Evolutionary conservation across 2,888 invertebrate species (phyloP).

Genomic region (Synergus umbraculus): DNA sequence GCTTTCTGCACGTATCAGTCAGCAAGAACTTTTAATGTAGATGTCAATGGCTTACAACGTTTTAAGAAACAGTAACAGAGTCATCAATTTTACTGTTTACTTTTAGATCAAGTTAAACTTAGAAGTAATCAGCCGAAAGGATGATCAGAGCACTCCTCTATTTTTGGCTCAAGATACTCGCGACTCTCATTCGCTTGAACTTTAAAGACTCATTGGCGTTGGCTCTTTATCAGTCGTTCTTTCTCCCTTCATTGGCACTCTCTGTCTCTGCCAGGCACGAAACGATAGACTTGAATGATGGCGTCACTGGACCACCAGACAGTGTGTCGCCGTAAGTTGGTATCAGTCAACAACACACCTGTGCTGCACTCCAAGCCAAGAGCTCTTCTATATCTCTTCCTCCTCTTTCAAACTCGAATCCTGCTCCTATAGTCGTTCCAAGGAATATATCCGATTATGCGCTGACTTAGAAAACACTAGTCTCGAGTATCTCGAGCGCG

Average conservation of each 20-base stretch:
- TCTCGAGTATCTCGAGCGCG: slow-evolving; percentile 64
- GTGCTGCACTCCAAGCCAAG: slow-evolving; percentile 41
- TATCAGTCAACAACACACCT: slow-evolving; percentile 62
- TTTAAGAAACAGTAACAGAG: neutral
- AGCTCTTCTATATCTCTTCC: slow-evolving; percentile 47
- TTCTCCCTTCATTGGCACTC: neutral
- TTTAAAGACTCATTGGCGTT: slow-evolving; percentile 11
- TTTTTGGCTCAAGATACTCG: neutral
- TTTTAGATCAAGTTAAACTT: neutral
- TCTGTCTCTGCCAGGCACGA: slow-evolving; percentile 39
- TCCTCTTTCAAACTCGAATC: slow-evolving; percentile 43
- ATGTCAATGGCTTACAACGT: neutral
- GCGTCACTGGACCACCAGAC: slow-evolving; percentile 67
- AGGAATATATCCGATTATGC: slow-evolving; percentile 67
- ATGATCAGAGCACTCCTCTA: neutral
- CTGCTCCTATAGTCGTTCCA: slow-evolving; percentile 49
- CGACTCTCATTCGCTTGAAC: neutral
- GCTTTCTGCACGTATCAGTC: slow-evolving; percentile 51
- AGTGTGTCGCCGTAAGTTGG: slow-evolving; percentile 65
- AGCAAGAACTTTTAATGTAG: no score
- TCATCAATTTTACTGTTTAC: neutral
- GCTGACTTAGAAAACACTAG: slow-evolving; percentile 71
- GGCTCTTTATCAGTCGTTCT: neutral
- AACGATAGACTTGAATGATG: slow-evolving; percentile 60
- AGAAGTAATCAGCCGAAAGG: neutral